Conservation (phyloP, 35 echinoderm and acorn worm species). For the Apostichopus californicus region DNA sequence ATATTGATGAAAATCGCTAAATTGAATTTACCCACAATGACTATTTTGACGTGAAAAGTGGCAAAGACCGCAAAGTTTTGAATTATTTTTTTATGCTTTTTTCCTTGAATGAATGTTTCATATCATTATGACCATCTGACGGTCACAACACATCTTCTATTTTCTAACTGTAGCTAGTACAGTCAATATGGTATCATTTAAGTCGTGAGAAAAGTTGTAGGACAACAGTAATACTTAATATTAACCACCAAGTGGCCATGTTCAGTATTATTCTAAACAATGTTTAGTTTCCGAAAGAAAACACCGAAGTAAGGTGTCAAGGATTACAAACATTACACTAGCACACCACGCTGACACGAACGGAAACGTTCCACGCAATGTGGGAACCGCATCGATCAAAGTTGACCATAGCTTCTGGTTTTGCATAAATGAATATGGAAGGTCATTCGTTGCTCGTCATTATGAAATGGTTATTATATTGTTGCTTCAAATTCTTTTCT, state of each 20-base stretch:
- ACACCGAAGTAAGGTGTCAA: slow-evolving; percentile 22
- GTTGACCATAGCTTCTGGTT: too few species aligned
- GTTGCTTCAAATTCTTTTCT: not conserved
- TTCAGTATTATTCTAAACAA: slow-evolving; percentile 33
- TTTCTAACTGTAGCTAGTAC: too few species aligned
- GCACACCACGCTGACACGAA: slow-evolving; percentile 22
- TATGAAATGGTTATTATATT: too few species aligned
- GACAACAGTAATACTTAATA: slow-evolving; percentile 19
- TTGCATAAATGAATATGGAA: not conserved
- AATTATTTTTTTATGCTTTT: too few species aligned
- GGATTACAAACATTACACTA: slow-evolving; percentile 14
- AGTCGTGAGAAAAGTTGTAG: slow-evolving; percentile 48
- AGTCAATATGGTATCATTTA: slow-evolving; percentile 29
- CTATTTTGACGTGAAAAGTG: too few species aligned
- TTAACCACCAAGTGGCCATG: slow-evolving; percentile 33
- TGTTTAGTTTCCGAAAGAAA: slow-evolving; percentile 28
- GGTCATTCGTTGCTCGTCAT: not conserved
- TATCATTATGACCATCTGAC: too few species aligned
- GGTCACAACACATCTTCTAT: too few species aligned
- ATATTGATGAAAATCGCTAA: too few species aligned
- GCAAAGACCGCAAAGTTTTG: too few species aligned
- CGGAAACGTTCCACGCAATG: slow-evolving; percentile 27
- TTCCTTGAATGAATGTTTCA: too few species aligned
- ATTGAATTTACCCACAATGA: too few species aligned
- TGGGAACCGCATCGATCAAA: not conserved